A percentile compares a stretch with the other conserved stretches of the same genome.
Conservation (phyloP, 2,888 invertebrate species). For the Macrosoma leucophasiata region DNA sequence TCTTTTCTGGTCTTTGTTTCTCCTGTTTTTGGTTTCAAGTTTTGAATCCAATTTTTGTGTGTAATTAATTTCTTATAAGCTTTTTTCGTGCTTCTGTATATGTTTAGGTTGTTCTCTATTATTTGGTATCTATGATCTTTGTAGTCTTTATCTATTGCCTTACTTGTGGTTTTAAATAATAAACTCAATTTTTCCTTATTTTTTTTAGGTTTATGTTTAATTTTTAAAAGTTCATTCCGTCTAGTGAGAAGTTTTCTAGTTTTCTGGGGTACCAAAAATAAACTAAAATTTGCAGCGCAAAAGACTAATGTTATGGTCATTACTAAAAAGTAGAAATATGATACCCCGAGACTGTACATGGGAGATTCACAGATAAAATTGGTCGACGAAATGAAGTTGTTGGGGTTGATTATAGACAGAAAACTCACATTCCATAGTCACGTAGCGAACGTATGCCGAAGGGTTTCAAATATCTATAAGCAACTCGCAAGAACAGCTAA, state of each 20-base stretch:
- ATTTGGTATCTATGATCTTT: constrained; percentile 12
- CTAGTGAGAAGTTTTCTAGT: constrained; percentile 10
- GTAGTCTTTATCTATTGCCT: constrained; percentile 15
- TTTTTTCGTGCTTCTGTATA: constrained; percentile 20
- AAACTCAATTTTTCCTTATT: constrained; percentile 13
- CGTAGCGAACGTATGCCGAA: neutral
- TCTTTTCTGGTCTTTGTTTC: constrained; percentile 16
- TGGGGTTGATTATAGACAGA: neutral
- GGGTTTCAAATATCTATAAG: neutral
- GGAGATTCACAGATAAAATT: constrained; percentile 1
- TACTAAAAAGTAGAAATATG: constrained; percentile 4
- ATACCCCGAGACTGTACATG: constrained; percentile 7
- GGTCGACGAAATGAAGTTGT: constrained; percentile 12
- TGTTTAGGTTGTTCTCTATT: constrained; percentile 14
- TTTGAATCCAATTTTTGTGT: constrained; percentile 22
- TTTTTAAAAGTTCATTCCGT: constrained; percentile 13
- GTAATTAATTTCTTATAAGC: constrained; percentile 15
- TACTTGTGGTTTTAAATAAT: constrained; percentile 10
- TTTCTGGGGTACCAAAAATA: constrained; percentile 14
- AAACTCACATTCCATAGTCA: neutral
- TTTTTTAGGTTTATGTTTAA: constrained; percentile 14
- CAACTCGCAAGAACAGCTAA: constrained; percentile 2
- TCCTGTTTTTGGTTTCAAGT: constrained; percentile 8
- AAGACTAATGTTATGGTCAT: constrained; percentile 5
- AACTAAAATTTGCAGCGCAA: no score